Conservation (phyloP, 92 coral and sea anemone genomes). For the Paramuricea clavata region DNA sequence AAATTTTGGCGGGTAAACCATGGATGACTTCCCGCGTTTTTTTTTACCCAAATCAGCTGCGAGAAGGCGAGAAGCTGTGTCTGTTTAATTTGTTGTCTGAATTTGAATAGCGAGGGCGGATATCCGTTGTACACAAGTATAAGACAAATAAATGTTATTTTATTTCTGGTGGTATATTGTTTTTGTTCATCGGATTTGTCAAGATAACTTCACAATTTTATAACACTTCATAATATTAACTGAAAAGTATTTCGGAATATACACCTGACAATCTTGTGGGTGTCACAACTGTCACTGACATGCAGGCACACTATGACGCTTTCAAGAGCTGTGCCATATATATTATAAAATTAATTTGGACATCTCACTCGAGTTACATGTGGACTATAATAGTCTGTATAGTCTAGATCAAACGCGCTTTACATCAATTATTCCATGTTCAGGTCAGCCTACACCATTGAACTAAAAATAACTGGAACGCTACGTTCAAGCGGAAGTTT, state of each 20-base stretch:
- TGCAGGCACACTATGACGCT: not conserved
- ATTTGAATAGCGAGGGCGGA: conserved; percentile 1
- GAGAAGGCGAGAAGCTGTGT: not conserved
- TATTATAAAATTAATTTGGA: not conserved
- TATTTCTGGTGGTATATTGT: too few species aligned
- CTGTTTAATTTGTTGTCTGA: not conserved
- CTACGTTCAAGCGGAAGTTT: too few species aligned
- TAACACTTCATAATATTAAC: too few species aligned
- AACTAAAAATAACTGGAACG: too few species aligned
- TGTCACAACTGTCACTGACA: not conserved
- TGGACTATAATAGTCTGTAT: too few species aligned
- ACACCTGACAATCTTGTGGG: not conserved
- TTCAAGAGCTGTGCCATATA: not conserved
- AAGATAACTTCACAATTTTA: too few species aligned
- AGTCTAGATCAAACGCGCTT: too few species aligned
- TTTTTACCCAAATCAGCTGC: not conserved
- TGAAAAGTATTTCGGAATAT: not conserved
- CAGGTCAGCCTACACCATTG: too few species aligned
- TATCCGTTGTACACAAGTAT: not conserved
- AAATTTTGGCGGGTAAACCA: conserved; percentile 51
- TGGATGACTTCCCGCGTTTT: conserved; percentile 40
- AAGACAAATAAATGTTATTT: too few species aligned
- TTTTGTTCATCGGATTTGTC: not conserved
- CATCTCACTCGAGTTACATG: not conserved
- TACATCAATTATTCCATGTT: too few species aligned